These are phyloP conservation scores for Ahaetulla prasina DNA, from an alignment of 2,113 vertebrate genomes.

Conservation along the genomic window DNA sequence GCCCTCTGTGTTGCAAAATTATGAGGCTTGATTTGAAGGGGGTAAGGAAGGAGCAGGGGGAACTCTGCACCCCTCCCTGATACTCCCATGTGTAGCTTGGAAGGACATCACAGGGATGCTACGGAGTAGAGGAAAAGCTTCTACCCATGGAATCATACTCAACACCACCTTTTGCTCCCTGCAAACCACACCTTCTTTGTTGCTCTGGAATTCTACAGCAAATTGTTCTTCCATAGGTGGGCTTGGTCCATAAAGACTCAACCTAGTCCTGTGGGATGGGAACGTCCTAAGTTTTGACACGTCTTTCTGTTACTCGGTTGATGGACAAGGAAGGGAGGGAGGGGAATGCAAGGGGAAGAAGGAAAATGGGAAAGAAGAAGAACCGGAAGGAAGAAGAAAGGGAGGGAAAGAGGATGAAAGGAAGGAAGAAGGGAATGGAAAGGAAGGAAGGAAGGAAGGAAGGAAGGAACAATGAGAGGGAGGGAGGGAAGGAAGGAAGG, in stretches of 20 bases:
- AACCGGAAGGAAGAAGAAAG: background rate
- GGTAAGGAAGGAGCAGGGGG: background rate
- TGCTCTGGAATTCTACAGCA: background rate
- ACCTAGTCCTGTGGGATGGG: background rate
- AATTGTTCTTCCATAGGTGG: background rate
- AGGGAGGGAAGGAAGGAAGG: background rate
- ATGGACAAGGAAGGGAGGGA: background rate
- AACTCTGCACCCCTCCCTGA: background rate
- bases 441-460: constrained; percentile 24
- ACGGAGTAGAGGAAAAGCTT: background rate
- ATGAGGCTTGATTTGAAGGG: background rate
- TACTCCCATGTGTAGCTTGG: background rate
- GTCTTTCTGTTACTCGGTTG: background rate
- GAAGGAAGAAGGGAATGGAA: background rate
- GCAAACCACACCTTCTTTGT: background rate
- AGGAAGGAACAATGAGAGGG: background rate
- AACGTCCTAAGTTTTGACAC: background rate
- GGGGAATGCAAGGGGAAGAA: background rate
- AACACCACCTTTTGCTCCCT: background rate
- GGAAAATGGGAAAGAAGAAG: background rate
- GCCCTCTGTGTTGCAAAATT: background rate
- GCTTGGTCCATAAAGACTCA: background rate
- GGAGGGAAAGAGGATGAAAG: background rate
- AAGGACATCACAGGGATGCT: background rate
- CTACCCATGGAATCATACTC: background rate